Evolutionary conservation across 2,888 invertebrate genomes (phyloP).

Genomic region (Eurytoma adleriae): DNA sequence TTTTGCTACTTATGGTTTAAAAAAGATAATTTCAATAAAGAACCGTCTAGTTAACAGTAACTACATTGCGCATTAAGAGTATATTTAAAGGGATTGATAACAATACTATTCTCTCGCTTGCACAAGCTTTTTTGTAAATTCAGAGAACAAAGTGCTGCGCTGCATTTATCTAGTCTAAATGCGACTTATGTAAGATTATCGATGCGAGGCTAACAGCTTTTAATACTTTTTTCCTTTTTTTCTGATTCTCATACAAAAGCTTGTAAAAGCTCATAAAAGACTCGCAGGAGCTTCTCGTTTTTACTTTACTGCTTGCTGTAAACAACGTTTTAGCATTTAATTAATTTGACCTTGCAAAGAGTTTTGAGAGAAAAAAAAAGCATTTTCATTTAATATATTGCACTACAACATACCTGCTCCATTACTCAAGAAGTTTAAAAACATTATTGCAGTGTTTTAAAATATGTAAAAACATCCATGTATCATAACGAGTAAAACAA

Average conservation of each 20-base stretch:
- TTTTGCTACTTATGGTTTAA: too few species aligned
- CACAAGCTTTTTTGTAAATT: slow-evolving; percentile 21
- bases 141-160: slow-evolving; percentile 55
- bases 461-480: background rate
- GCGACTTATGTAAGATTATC: slow-evolving; percentile 53
- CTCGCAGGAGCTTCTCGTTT: slow-evolving; percentile 32
- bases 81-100: slow-evolving; percentile 51
- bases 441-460: slow-evolving; percentile 18
- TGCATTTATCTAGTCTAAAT: slow-evolving; percentile 25
- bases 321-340: background rate
- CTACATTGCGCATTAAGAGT: background rate
- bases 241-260: too few species aligned
- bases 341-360: too few species aligned
- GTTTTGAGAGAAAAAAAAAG: slow-evolving; percentile 2
- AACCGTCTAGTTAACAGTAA: too few species aligned
- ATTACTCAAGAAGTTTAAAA: slow-evolving; percentile 14
- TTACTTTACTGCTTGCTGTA: slow-evolving; percentile 43
- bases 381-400: background rate
- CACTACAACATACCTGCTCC: slow-evolving; percentile 2
- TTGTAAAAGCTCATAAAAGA: slow-evolving; percentile 40
- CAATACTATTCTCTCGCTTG: slow-evolving; percentile 45
- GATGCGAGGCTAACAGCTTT: slow-evolving; percentile 49
- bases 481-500: slow-evolving; percentile 35
- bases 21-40: too few species aligned
- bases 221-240: slow-evolving; percentile 49